Evolutionary conservation across 2,888 invertebrate genomes (phyloP).

Genomic region (Parascotia fuliginaria): DNA sequence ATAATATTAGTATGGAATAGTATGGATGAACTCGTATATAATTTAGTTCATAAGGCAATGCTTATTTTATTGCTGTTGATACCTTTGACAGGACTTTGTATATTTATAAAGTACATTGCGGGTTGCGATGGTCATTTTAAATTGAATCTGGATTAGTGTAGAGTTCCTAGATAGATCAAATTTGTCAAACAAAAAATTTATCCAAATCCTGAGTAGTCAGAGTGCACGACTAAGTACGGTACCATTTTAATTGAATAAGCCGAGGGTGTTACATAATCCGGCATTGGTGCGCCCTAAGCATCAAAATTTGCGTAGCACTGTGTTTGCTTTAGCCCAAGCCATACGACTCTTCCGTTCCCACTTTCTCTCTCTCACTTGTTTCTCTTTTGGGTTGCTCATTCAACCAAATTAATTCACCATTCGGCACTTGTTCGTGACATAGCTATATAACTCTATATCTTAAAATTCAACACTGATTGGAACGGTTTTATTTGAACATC

Average conservation of each 20-base stretch:
- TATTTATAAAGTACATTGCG: background rate
- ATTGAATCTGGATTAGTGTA: background rate
- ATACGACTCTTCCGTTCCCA: slow-evolving; percentile 54
- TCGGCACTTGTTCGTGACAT: slow-evolving; percentile 8
- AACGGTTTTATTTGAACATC: slow-evolving; percentile 53
- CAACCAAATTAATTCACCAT: slow-evolving; percentile 9
- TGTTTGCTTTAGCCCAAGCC: slow-evolving; percentile 61
- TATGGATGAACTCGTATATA: too few relatives aligned
- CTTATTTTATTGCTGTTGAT: too few relatives aligned
- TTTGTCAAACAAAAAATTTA: slow-evolving; percentile 58
- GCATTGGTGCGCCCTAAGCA: slow-evolving; percentile 57
- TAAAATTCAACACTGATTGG: slow-evolving; percentile 39
- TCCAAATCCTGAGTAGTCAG: slow-evolving; percentile 62
- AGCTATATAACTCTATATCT: slow-evolving; percentile 12
- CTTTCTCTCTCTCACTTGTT: slow-evolving; percentile 46
- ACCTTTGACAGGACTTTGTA: too few relatives aligned
- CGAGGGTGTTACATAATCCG: slow-evolving; percentile 71
- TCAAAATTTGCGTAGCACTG: slow-evolving; percentile 59
- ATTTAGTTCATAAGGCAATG: too few relatives aligned
- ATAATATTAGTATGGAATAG: too few relatives aligned
- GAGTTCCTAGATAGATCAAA: slow-evolving; percentile 49
- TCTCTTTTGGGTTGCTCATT: slow-evolving; percentile 23
- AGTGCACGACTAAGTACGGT: slow-evolving; percentile 59
- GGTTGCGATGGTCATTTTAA: background rate
- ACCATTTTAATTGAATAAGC: slow-evolving; percentile 76